These are phyloP conservation scores for Balaeniceps rex DNA, from an alignment of 2,113 vertebrate species.

Conservation along the genomic window DNA sequence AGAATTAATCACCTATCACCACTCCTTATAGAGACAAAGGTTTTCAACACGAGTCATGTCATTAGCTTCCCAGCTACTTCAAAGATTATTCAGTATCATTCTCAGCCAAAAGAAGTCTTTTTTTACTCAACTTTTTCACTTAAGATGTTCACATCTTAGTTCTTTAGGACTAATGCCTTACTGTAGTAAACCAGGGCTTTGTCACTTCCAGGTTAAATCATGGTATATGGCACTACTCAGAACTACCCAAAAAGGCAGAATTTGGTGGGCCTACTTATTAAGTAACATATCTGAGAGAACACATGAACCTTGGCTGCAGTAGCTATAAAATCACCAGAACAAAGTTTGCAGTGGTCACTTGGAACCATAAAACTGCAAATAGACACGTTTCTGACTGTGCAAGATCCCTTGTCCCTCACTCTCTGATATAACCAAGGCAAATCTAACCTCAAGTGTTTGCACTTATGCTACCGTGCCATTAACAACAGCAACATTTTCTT, in stretches of 20 bases:
- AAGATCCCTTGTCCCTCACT: not conserved
- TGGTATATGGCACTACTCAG: not conserved
- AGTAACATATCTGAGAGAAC: not conserved
- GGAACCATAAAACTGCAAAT: not conserved
- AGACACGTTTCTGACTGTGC: not conserved
- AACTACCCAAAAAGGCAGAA: not conserved
- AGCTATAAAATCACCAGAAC: not conserved
- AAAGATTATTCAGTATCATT: not conserved
- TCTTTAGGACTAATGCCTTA: not conserved
- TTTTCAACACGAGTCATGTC: not conserved
- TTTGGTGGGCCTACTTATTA: not conserved
- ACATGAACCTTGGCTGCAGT: fast-evolving
- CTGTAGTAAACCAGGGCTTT: not conserved
- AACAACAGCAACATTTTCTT: not conserved
- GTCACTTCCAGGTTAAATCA: not conserved
- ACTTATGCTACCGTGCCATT: not conserved
- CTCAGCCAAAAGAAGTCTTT: not conserved
- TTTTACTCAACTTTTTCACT: not conserved
- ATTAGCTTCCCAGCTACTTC: not conserved
- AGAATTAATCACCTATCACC: not conserved
- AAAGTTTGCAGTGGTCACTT: not conserved
- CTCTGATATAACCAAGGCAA: not conserved
- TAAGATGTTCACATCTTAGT: not conserved
- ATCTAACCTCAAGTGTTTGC: not conserved
- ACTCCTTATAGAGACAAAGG: not conserved